These are phyloP conservation scores for Ericerus pela DNA, from an alignment of 1,140 invertebrate species.

Conservation along the genomic window DNA sequence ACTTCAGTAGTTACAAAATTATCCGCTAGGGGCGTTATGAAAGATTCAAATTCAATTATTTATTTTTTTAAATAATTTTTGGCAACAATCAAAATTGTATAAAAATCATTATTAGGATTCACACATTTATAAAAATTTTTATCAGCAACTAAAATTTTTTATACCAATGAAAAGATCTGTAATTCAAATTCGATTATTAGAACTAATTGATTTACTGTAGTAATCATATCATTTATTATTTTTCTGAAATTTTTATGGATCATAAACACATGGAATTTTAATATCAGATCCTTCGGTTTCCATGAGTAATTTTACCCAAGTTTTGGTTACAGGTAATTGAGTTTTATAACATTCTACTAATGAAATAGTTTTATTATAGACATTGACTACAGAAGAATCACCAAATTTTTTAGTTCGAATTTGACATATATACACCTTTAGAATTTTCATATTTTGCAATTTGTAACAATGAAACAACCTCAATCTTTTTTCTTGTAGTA, in stretches of 20 bases:
- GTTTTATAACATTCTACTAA: not conserved
- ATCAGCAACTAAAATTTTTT: slow-evolving; percentile 6
- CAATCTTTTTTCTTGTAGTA: slow-evolving; percentile 7
- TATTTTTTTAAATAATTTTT: slow-evolving; percentile 9
- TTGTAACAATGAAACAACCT: slow-evolving; percentile 8
- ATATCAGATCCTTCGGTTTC: slow-evolving; percentile 11
- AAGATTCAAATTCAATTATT: slow-evolving; percentile 2
- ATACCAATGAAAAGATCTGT: slow-evolving; percentile 1
- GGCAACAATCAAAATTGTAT: slow-evolving; percentile 4
- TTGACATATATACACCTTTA: slow-evolving; percentile 4
- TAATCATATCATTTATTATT: slow-evolving; percentile 10
- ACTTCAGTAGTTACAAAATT: no score
- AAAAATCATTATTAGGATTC: slow-evolving; percentile 9
- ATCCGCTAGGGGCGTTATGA: no score
- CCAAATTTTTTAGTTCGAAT: slow-evolving; percentile 13
- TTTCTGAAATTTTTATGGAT: slow-evolving; percentile 10
- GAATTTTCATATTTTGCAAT: slow-evolving; percentile 12
- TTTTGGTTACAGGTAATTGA: slow-evolving; percentile 9
- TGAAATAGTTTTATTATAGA: slow-evolving; percentile 2
- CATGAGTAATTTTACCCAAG: slow-evolving; percentile 9
- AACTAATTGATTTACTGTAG: slow-evolving; percentile 7
- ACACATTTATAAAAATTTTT: slow-evolving; percentile 7
- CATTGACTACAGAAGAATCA: not conserved
- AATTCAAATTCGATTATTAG: not conserved
- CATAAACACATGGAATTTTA: slow-evolving; percentile 10